Percentiles rank a stretch among this genome's conserved stretches.
Evolutionary conservation across 2,113 vertebrate genomes (phyloP).

Genomic region (Pagrus major): DNA sequence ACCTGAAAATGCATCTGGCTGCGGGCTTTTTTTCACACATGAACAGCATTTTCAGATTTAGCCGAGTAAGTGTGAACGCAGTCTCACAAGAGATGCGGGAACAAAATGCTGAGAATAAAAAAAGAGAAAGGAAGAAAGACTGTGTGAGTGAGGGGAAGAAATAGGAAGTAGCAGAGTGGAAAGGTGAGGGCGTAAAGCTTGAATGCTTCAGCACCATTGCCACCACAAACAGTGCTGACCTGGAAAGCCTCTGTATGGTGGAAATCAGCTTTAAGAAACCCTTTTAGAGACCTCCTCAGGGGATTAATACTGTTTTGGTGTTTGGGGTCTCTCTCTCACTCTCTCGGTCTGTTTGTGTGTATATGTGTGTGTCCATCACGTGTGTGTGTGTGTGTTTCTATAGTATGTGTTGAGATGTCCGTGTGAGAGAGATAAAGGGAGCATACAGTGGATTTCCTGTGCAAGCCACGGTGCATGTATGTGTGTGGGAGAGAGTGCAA

Average conservation of each 20-base stretch:
- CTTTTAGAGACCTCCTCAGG: conserved; percentile 74
- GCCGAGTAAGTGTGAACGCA: not conserved
- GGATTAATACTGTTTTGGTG: conserved; percentile 74
- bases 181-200: conserved; percentile 74
- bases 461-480: not conserved
- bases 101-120: conserved; percentile 20
- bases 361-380: conserved; percentile 25
- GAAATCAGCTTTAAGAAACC: conserved; percentile 77
- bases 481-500: conserved; percentile 33
- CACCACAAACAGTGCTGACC: conserved; percentile 78
- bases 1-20: conserved; percentile 2
- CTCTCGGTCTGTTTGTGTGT: conserved; percentile 42
- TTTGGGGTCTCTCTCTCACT: conserved; percentile 59
- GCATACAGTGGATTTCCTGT: conserved; percentile 25
- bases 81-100: not conserved
- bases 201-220: conserved; percentile 68
- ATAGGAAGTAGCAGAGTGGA: conserved; percentile 74
- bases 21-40: conserved; percentile 1
- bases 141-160: conserved; percentile 47
- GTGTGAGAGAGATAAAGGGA: conserved; percentile 31
- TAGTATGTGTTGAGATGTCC: conserved; percentile 24
- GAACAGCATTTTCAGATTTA: conserved; percentile 24
- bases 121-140: not conserved
- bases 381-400: conserved; percentile 5
- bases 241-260: conserved; percentile 67